Conservation (phyloP, 2,113 vertebrate genomes). For the Ciconia maguari region DNA sequence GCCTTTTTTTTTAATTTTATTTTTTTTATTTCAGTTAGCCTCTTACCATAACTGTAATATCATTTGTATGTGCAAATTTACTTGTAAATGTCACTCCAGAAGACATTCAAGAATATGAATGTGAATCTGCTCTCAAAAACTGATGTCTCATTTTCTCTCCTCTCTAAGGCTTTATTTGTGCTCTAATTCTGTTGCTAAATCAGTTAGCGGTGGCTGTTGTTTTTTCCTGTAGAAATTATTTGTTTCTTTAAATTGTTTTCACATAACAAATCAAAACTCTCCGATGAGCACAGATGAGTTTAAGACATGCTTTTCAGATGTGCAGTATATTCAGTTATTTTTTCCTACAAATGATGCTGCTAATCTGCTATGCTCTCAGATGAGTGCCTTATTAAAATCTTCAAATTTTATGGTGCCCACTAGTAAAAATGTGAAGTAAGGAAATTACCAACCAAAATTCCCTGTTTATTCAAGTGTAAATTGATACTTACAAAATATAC, state of each 20-base stretch:
- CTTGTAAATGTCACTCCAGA: slow-evolving; percentile 44
- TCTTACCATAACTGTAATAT: neutral
- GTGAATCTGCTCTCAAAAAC: slow-evolving; percentile 11
- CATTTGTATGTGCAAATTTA: slow-evolving; percentile 39
- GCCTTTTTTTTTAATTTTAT: neutral
- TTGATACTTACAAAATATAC: slow-evolving; percentile 52
- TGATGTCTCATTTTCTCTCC: slow-evolving; percentile 44
- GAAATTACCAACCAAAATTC: slow-evolving; percentile 58
- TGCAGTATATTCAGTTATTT: slow-evolving; percentile 31
- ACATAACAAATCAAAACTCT: slow-evolving; percentile 46
- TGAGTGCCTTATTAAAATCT: slow-evolving; percentile 56
- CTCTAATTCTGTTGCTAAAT: slow-evolving; percentile 48
- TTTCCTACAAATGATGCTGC: slow-evolving; percentile 36
- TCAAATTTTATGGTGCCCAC: slow-evolving; percentile 40
- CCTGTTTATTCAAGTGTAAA: slow-evolving; percentile 53
- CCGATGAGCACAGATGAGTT: slow-evolving; percentile 46
- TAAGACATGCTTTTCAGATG: slow-evolving; percentile 26
- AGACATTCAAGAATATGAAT: slow-evolving; percentile 28
- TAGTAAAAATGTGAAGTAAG: slow-evolving; percentile 60
- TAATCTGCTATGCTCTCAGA: slow-evolving; percentile 44
- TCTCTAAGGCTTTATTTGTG: slow-evolving; percentile 29
- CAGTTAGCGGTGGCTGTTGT: slow-evolving; percentile 9
- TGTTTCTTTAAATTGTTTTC: slow-evolving; percentile 58
- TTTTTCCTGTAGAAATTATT: neutral
- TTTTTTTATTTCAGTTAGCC: neutral